Base-by-base conservation (phyloP, 2,797 vertebrate species). In the Halcyon chelicuti region DNA sequence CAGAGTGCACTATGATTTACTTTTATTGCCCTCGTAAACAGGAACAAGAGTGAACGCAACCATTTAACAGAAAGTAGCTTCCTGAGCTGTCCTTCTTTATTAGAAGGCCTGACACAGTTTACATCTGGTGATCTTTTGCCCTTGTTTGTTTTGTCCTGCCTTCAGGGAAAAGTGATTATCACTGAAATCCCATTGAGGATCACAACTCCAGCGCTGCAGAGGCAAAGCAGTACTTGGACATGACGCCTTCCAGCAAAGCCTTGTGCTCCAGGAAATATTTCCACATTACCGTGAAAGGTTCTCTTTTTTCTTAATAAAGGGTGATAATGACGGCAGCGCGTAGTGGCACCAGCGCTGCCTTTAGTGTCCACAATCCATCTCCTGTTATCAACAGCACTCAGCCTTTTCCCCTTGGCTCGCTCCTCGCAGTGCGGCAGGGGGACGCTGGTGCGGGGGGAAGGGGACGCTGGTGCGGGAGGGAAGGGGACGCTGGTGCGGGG, bases 381-480 rank as follows among this genome's bases (percentile, higher is more conserved):
- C 14, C 86, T 71, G 22, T 19, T 52, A 28, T 5, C 61, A 26
- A 2, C 22, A 85, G 14, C 25, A 25, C 14, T 26, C 52, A 52
- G 28, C 7, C 44, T 18, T 12, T 22, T 58, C 37, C 8, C 54
- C 28, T 9, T 12, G 57, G 22, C 51, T 60, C 57, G 16, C 8
- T 22, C 5, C 7, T 6, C 2, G 4, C 37, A 8, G 39, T 0
- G 1, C 0, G 2, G 37, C 28, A 7, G 13, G n/a, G 16, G 31
- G 9, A 65, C 44, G 66, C 9, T 54, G 40, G 46, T 22, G 46
- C 11, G 21, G 46, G 46, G 1, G 42, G 17, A 23, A 47, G 7
- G 12, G 44, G 44, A 47, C 12, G 22, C 47, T 49, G 47, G 21
- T 23, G 47, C 22, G 4, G 57, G 22, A 14, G 19, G 17, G 44